Evolutionary conservation across 2,888 invertebrate species (phyloP).

Genomic region (Didymodactylos carnosus): DNA sequence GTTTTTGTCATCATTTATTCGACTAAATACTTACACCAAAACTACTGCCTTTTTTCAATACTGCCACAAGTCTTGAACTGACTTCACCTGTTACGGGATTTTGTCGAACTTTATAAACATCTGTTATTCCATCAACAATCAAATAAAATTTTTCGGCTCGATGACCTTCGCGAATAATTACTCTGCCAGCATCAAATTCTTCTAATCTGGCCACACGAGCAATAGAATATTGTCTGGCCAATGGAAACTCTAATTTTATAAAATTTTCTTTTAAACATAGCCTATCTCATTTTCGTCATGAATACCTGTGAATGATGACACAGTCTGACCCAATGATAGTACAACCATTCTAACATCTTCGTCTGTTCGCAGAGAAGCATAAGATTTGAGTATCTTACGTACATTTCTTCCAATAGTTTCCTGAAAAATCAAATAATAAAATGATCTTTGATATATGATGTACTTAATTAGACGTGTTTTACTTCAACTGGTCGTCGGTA

Average conservation of each 20-base stretch:
- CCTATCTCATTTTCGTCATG: too few species aligned
- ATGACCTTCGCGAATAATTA: slow-evolving; percentile 32
- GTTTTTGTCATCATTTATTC: not conserved
- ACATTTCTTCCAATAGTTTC: not conserved
- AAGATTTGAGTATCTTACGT: not conserved
- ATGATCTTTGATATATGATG: not conserved
- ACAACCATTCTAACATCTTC: not conserved
- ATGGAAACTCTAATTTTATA: slow-evolving; percentile 13
- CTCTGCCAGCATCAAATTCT: slow-evolving; percentile 17
- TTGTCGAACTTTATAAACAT: not conserved
- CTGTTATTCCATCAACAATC: slow-evolving; percentile 23
- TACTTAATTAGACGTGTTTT: too few species aligned
- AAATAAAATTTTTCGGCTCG: slow-evolving; percentile 32
- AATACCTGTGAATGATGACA: not conserved
- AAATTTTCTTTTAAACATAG: too few species aligned
- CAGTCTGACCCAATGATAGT: not conserved
- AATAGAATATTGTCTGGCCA: slow-evolving; percentile 5
- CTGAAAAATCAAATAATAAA: not conserved
- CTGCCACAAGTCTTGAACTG: slow-evolving; percentile 22
- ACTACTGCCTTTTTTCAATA: slow-evolving; percentile 27
- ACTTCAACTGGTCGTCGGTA: slow-evolving; percentile 7
- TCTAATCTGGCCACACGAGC: slow-evolving; percentile 3
- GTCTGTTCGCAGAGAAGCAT: not conserved
- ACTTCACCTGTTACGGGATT: slow-evolving; percentile 19
- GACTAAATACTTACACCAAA: slow-evolving; percentile 23